Conservation (phyloP, 2,797 vertebrate species). For the Carapus acus region DNA sequence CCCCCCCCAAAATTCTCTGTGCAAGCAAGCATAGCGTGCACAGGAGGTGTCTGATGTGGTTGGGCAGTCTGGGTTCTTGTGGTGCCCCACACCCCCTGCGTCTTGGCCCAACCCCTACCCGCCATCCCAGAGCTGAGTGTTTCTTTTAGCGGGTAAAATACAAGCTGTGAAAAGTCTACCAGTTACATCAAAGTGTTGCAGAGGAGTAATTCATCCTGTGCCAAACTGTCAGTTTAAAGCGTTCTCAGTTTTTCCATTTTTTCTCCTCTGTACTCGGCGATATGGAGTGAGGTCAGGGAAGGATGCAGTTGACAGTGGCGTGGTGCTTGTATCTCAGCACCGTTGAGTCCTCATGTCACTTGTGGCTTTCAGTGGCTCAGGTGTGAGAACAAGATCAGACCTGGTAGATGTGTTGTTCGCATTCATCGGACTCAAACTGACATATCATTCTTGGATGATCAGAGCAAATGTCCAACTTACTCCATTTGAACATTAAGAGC, state of each 20-base stretch:
- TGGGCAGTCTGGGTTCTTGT: too few species aligned
- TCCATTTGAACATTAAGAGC: slow-evolving; percentile 15
- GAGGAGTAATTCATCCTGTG: background rate
- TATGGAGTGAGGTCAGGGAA: slow-evolving; percentile 1
- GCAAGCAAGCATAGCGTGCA: too few species aligned
- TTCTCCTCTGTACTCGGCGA: background rate
- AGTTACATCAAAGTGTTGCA: background rate
- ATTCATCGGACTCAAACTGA: slow-evolving; percentile 12
- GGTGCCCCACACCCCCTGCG: too few species aligned
- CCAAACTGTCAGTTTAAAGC: background rate
- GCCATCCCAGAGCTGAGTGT: background rate
- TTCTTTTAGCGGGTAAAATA: background rate
- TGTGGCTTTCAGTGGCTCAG: slow-evolving; percentile 58
- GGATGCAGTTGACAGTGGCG: background rate
- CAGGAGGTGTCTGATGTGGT: too few species aligned
- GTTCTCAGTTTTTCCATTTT: background rate
- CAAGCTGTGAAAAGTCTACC: background rate
- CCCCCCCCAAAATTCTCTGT: too few species aligned
- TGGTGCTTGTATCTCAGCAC: slow-evolving; percentile 78
- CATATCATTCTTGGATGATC: slow-evolving; percentile 14
- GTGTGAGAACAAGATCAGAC: slow-evolving; percentile 16
- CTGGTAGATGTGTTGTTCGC: slow-evolving; percentile 16
- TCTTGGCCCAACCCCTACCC: too few species aligned
- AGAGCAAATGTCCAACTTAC: slow-evolving; percentile 28
- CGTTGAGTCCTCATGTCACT: slow-evolving; percentile 84